phyloP scores from a whole-genome alignment of 1,140 invertebrate genomes.

The Atta cephalotes region DNA sequence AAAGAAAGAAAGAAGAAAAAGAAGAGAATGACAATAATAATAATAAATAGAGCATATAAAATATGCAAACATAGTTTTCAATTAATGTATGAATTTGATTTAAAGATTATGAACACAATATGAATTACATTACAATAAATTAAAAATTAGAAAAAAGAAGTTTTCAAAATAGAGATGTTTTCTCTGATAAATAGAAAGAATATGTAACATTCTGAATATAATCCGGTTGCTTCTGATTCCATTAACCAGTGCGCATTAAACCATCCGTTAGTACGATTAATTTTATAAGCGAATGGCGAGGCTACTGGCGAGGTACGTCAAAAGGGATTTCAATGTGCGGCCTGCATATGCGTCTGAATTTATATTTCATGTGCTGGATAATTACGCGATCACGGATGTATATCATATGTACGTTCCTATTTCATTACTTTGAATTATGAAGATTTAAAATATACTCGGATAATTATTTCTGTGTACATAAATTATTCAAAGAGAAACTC shows the following conservation, averaged over 20 bases:
- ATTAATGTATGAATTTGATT: neutral
- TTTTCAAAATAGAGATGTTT: neutral
- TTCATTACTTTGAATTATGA: slow-evolving; percentile 9
- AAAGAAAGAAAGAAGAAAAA: neutral
- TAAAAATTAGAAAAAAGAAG: neutral
- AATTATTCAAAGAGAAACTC: neutral
- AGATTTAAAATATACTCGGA: neutral
- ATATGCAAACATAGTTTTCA: neutral
- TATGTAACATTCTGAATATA: neutral
- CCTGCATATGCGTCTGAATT: neutral
- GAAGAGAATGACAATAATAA: neutral
- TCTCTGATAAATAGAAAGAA: slow-evolving; percentile 5
- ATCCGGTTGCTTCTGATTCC: neutral
- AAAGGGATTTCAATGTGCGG: slow-evolving; percentile 20
- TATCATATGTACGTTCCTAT: neutral
- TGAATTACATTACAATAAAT: neutral
- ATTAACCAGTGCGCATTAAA: slow-evolving; percentile 10
- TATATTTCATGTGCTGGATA: slow-evolving; percentile 34
- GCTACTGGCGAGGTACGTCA: slow-evolving; percentile 10
- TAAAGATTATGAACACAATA: neutral
- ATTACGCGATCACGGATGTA: slow-evolving; percentile 7
- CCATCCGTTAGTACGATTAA: slow-evolving; percentile 37
- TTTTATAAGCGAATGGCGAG: neutral
- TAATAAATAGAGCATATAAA: no score
- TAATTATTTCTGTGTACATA: neutral